Conservation (phyloP, 2,888 invertebrate species). For the Cordylochernes scorpioides region DNA sequence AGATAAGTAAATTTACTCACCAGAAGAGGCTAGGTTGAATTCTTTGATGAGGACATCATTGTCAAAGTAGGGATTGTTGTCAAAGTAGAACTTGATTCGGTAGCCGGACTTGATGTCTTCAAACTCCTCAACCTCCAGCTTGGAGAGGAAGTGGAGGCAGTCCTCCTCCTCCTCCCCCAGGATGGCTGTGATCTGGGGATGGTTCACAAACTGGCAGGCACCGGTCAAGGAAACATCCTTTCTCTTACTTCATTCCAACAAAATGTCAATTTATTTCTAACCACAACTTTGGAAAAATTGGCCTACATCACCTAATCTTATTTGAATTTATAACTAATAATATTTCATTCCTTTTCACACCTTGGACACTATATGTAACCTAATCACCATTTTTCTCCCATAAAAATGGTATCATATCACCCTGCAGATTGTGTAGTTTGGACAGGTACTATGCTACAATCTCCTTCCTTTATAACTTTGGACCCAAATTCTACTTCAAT, state of each 20-base stretch:
- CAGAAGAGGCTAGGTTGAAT: conserved; percentile 37
- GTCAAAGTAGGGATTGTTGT: conserved; percentile 53
- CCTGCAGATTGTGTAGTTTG: conserved; percentile 52
- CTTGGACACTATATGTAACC: too few species aligned
- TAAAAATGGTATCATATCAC: too few species aligned
- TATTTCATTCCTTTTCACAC: conserved; percentile 56
- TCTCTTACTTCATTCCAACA: conserved; percentile 32
- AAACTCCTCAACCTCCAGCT: conserved; percentile 54
- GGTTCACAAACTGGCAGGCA: conserved; percentile 41
- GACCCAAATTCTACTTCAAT: too few species aligned
- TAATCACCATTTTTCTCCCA: too few species aligned
- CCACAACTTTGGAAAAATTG: conserved; percentile 47
- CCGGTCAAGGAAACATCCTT: conserved; percentile 13
- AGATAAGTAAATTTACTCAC: conserved; percentile 22
- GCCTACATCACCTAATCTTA: conserved; percentile 52
- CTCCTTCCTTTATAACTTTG: too few species aligned
- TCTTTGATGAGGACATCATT: conserved; percentile 51
- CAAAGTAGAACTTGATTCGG: conserved; percentile 42
- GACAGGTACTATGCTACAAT: too few species aligned
- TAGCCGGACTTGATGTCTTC: conserved; percentile 65
- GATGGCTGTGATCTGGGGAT: conserved; percentile 52
- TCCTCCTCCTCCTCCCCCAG: conserved; percentile 59
- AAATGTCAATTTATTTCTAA: conserved; percentile 52
- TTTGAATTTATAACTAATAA: conserved; percentile 44
- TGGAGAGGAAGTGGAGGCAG: conserved; percentile 38